Evolutionary conservation across 2,113 vertebrate genomes (phyloP), one percentile per base, ranked within the genome.

Genomic region (Nasalis larvatus): DNA sequence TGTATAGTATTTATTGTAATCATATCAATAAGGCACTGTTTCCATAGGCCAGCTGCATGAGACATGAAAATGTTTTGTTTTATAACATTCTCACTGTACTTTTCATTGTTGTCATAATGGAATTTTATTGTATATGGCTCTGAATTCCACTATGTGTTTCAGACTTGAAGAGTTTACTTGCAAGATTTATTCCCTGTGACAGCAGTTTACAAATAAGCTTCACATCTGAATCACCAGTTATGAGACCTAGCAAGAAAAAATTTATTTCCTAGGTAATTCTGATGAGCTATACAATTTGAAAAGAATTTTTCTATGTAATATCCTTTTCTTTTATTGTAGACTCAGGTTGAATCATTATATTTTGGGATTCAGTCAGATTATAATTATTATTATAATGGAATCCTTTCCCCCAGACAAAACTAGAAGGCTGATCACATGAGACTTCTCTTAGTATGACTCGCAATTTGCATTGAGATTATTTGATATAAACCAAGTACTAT

Each of bases 11-110:
- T 95, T 96, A 96, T 90, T 98, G 96, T 97, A 54, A 96, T 87
- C 49, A 73, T 77, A 76, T 97, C 97, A 97, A 82, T 97, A 97
- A 94, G 76, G 40, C 92, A 95, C 94, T 96, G 97, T 98, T 82
- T 92, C 76, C 92, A 77, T 42, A 63, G 45, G 63, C 92, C 98
- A 98, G 98, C 96, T 97, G 97, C 98, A 85, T 10, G 60, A 88
- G 82, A 54, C 84, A 52, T 37, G 96, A 84, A 87, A 82, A 97
- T 54, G 32, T 87, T 96, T 86, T 87, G 87, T 78, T 85, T 87
- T 68, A 47, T 40, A 86, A 86, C n/a, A n/a, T 27, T 56, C 47
- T 40, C n/a, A 76, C 76, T 95, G 77, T 49, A 54, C 58, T 56
- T 83, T 85, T 54, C 5, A 0, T 66, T 86, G 23, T 37, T 85